A percentile compares a stretch with the other conserved stretches of the same genome.
Evolutionary conservation across 1,140 invertebrate genomes (phyloP).

Genomic region (Drosophila bocqueti): DNA sequence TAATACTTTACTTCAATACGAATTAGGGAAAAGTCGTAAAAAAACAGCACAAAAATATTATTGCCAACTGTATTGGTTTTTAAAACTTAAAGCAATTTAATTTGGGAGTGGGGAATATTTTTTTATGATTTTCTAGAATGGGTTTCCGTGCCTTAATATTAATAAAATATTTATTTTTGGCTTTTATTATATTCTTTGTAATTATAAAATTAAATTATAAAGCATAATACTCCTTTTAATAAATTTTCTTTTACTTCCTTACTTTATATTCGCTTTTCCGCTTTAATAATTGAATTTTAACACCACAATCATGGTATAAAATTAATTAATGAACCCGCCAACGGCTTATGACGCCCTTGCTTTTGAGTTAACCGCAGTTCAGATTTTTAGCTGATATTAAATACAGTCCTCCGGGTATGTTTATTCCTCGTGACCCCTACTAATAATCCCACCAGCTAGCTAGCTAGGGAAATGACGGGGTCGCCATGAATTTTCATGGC

Average conservation of each 20-base stretch:
- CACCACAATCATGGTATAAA: not conserved
- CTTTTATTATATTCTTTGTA: not conserved
- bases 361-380: not conserved
- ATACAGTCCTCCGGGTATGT: not conserved
- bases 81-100: not conserved
- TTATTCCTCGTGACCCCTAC: conserved; percentile 5
- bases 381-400: conserved; percentile 11
- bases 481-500: conserved; percentile 70
- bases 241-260: not conserved
- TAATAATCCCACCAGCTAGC: conserved; percentile 18
- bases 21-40: conserved; percentile 38
- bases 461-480: conserved; percentile 65
- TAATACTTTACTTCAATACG: conserved; percentile 36
- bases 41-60: conserved; percentile 38
- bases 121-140: not conserved
- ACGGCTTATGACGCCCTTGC: not conserved
- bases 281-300: not conserved
- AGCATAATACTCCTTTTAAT: too few species aligned
- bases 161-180: not conserved
- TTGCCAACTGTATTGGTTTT: not conserved
- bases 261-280: not conserved
- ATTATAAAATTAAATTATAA: not conserved
- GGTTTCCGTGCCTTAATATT: not conserved
- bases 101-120: not conserved
- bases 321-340: not conserved